A percentile compares a stretch with the other conserved stretches of the same genome.
Evolutionary conservation across 1,140 invertebrate genomes (phyloP).

Genomic region (Rhynchophorus ferrugineus): DNA sequence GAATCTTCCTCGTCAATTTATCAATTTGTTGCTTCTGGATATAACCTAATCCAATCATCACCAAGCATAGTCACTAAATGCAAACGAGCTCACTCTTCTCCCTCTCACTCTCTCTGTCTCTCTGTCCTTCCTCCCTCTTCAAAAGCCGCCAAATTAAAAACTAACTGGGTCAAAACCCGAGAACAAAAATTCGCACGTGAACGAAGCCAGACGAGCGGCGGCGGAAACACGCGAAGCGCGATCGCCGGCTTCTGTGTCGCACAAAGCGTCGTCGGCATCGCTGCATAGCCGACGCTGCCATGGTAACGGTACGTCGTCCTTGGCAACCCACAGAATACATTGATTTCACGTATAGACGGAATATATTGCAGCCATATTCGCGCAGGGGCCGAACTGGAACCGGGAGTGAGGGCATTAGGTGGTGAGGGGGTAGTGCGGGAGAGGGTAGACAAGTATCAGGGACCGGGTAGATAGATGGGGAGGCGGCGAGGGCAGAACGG

Average conservation of each 20-base stretch:
- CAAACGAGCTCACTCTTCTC: too few species aligned
- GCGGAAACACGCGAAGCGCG: conserved; percentile 3
- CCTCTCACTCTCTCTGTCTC: too few species aligned
- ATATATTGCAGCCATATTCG: conserved; percentile 40
- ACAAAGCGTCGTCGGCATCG: conserved; percentile 24
- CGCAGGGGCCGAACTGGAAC: too few species aligned
- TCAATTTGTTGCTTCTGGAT: too few species aligned
- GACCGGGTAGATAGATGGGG: too few species aligned
- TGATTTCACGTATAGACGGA: conserved; percentile 42
- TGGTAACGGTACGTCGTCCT: conserved; percentile 29
- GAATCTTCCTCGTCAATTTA: too few species aligned
- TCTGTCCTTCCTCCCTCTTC: too few species aligned
- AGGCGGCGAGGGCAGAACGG: too few species aligned
- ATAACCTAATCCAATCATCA: too few species aligned
- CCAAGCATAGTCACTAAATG: background rate
- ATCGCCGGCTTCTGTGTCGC: background rate
- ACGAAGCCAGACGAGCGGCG: conserved; percentile 3
- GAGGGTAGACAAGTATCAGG: too few species aligned
- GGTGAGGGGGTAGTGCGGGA: background rate
- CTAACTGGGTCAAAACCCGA: conserved; percentile 4
- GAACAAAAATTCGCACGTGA: conserved; percentile 18
- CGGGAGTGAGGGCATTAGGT: conserved; percentile 13
- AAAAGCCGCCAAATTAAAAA: background rate
- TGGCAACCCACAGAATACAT: conserved; percentile 38
- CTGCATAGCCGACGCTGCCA: conserved; percentile 29